These are phyloP conservation scores for Alexandromys fortis DNA, from an alignment of 2,113 vertebrate genomes.

Conservation along the genomic window DNA sequence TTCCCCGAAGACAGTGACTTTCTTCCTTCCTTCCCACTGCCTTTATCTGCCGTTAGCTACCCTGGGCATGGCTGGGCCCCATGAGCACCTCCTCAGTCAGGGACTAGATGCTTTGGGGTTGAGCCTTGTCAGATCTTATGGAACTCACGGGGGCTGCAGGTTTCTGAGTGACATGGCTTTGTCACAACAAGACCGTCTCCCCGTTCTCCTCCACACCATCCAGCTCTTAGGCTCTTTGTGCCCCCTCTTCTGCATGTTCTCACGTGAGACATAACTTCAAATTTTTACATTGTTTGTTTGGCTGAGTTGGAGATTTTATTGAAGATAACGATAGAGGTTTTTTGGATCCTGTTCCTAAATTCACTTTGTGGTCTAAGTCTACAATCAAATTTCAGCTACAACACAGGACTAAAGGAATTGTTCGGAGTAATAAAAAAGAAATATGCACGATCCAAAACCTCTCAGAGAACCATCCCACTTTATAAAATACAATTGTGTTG, in stretches of 20 bases:
- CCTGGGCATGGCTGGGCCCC: neutral
- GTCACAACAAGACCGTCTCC: neutral
- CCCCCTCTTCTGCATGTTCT: neutral
- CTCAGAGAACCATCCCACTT: neutral
- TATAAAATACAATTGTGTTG: neutral
- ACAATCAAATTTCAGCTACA: slow-evolving; percentile 3
- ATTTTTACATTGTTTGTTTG: too few relatives aligned
- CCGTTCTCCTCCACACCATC: fast-evolving
- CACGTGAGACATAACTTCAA: neutral
- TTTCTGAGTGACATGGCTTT: neutral
- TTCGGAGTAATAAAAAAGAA: slow-evolving; percentile 29
- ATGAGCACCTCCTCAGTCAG: too few relatives aligned
- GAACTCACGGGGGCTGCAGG: neutral
- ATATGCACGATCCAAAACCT: neutral
- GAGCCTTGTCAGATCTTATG: too few relatives aligned
- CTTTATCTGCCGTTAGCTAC: neutral
- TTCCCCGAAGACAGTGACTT: neutral
- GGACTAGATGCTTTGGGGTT: neutral
- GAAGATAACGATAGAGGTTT: neutral
- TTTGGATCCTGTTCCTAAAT: neutral
- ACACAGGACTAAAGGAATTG: neutral
- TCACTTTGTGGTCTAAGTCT: neutral
- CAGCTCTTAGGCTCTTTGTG: too few relatives aligned
- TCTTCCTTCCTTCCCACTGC: neutral
- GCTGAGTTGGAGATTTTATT: neutral